Evolutionary conservation across 2,888 invertebrate genomes (phyloP), one percentile per base, ranked within the genome.

Genomic region (Cheilosia impressa): DNA sequence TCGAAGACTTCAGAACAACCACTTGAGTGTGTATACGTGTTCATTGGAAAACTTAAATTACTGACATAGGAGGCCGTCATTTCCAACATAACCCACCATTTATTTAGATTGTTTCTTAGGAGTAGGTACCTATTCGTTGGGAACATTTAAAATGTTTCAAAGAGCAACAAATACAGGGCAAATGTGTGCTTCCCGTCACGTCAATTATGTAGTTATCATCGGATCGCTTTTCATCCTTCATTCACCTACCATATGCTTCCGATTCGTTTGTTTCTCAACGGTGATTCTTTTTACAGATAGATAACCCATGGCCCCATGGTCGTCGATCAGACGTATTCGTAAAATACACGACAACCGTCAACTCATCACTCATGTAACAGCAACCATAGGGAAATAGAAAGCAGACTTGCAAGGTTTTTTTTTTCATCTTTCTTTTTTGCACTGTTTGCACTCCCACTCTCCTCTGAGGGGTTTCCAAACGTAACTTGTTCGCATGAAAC

Each of bases 371-470:
- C 63, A 69, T 69, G 69, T 71, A 71, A 78, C 63, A 53, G 27
- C 19, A 53, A 66, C 9, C 31, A 27, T 17, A 60, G 55, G 13
- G 50, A 69, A 69, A 71, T 55, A 78, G 69, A 78, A 78, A 78
- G 78, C 78, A 73, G 69, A 77, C 78, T 52, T 68, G 31, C 53
- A 69, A 55, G 60, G 60, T 60, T 77, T 77, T 77, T 77, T 50
- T 55, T 24, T 65, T 58, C 34, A n/a, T 24, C 38, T 31, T 60
- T n/a, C 15, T 55, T 50, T 34, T 27, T 15, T 50, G 13, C 38
- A 9, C 9, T 19, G 22, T 69, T 19, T 38, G 5, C 13, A 34
- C 17, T 17, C 15, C 9, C 4, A 13, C 47, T 15, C 34, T 47
- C 9, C 17, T 10, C 17, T 3, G 9, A 47, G 17, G 10, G 17